Conservation (phyloP, 2,113 vertebrate species). For the Archocentrus centrarchus region DNA sequence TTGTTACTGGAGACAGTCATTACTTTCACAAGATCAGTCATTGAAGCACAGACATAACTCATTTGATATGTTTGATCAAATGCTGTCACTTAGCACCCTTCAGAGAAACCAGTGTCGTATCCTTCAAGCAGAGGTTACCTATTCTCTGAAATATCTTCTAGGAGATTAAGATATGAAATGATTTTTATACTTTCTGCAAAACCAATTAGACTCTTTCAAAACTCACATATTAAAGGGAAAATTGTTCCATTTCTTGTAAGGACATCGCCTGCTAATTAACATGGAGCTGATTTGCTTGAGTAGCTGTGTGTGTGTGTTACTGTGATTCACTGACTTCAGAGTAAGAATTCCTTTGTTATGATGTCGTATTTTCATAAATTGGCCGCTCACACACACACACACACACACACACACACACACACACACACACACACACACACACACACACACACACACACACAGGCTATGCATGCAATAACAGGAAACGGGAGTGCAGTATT, state of each 20-base stretch:
- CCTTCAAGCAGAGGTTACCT: not conserved
- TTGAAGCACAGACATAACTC: not conserved
- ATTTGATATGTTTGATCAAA: conserved; percentile 5
- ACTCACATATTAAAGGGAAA: not conserved
- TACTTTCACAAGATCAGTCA: not conserved
- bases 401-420: not conserved
- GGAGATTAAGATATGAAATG: not conserved
- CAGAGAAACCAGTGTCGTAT: not conserved
- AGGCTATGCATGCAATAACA: not conserved
- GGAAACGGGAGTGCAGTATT: conserved; percentile 30
- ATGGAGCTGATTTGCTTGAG: not conserved
- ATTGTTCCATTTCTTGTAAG: not conserved
- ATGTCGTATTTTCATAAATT: conserved; percentile 19
- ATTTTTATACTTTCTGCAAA: conserved; percentile 8
- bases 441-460: conserved; percentile 1
- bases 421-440: not conserved
- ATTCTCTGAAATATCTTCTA: not conserved
- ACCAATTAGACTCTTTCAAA: conserved; percentile 6
- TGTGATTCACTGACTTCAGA: conserved; percentile 11
- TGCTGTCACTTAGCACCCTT: not conserved
- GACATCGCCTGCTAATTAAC: conserved; percentile 9
- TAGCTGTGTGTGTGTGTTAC: not conserved
- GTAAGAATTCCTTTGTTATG: conserved; percentile 7
- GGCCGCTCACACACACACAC: conserved; percentile 2
- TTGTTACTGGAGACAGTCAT: not conserved